phyloP scores from a whole-genome alignment of 1,140 invertebrate species.

The Tribolium castaneum region DNA sequence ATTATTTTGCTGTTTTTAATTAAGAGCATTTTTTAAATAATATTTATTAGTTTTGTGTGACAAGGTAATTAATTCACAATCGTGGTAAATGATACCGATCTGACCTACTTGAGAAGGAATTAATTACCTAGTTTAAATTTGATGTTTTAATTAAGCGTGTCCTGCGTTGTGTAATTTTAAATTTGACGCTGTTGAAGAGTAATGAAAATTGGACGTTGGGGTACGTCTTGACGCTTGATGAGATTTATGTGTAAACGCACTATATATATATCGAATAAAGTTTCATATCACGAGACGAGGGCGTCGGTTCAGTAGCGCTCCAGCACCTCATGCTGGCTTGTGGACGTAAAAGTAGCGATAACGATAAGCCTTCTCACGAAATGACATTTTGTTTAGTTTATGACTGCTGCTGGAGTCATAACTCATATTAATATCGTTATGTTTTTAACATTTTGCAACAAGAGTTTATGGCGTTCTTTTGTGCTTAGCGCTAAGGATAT shows the following conservation, averaged over 20 bases:
- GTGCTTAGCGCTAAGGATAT: slow-evolving; percentile 30
- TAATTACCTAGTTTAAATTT: background rate
- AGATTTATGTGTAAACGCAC: slow-evolving; percentile 26
- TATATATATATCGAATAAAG: slow-evolving; percentile 37
- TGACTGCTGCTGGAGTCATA: slow-evolving; percentile 52
- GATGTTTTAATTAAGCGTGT: background rate
- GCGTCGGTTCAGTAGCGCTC: slow-evolving; percentile 44
- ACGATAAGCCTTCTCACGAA: slow-evolving; percentile 53
- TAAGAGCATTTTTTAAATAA: background rate
- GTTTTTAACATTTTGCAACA: slow-evolving; percentile 44
- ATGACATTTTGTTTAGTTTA: slow-evolving; percentile 56
- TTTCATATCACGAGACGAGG: slow-evolving; percentile 46
- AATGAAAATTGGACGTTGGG: background rate
- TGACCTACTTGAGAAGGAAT: background rate
- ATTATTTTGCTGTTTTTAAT: background rate
- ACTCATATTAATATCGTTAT: slow-evolving; percentile 55
- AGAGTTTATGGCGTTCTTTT: slow-evolving; percentile 37
- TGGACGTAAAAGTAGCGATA: slow-evolving; percentile 51
- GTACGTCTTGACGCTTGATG: background rate
- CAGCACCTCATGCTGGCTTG: slow-evolving; percentile 51
- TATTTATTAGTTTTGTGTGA: no score
- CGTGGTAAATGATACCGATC: background rate
- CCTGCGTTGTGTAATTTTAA: background rate
- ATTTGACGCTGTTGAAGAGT: background rate
- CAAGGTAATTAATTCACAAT: background rate